Conservation (phyloP, 1,140 invertebrate genomes). For the Euwallacea fornicatus region DNA sequence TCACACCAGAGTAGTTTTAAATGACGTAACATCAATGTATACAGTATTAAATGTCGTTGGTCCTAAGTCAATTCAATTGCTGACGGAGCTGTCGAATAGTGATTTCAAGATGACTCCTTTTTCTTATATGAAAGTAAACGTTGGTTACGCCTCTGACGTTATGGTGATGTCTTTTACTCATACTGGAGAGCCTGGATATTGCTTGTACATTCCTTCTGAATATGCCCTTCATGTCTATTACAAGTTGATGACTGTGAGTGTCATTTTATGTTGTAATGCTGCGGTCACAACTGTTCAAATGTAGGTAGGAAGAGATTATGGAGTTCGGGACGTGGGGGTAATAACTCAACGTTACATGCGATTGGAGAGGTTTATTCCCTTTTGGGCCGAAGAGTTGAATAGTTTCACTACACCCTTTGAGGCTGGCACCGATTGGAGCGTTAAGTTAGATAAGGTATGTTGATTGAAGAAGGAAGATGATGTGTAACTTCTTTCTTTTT, state of each 20-base stretch:
- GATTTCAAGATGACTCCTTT: slow-evolving; percentile 72
- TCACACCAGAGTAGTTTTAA: slow-evolving; percentile 67
- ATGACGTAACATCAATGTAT: slow-evolving; percentile 80
- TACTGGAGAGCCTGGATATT: slow-evolving; percentile 82
- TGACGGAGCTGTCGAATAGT: slow-evolving; percentile 75
- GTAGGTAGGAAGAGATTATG: slow-evolving; percentile 64
- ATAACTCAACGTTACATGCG: slow-evolving; percentile 75
- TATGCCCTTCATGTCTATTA: slow-evolving; percentile 82
- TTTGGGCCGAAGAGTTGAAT: slow-evolving; percentile 72
- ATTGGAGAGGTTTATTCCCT: slow-evolving; percentile 64
- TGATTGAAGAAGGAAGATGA: slow-evolving; percentile 2
- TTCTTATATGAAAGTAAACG: slow-evolving; percentile 73
- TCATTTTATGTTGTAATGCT: neutral
- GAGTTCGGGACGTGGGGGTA: slow-evolving; percentile 72
- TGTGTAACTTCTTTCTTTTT: neutral
- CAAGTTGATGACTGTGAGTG: slow-evolving; percentile 61
- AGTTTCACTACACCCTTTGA: slow-evolving; percentile 76
- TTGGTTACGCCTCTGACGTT: slow-evolving; percentile 76
- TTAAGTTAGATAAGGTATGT: slow-evolving; percentile 62
- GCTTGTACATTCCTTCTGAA: slow-evolving; percentile 77
- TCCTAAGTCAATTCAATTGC: slow-evolving; percentile 70
- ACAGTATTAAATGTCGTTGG: slow-evolving; percentile 85
- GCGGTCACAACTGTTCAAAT: slow-evolving; percentile 8
- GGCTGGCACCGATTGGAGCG: slow-evolving; percentile 72
- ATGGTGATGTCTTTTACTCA: slow-evolving; percentile 80